These are phyloP conservation scores for Solea senegalensis DNA, from an alignment of 2,113 vertebrate genomes.

Conservation along the genomic window DNA sequence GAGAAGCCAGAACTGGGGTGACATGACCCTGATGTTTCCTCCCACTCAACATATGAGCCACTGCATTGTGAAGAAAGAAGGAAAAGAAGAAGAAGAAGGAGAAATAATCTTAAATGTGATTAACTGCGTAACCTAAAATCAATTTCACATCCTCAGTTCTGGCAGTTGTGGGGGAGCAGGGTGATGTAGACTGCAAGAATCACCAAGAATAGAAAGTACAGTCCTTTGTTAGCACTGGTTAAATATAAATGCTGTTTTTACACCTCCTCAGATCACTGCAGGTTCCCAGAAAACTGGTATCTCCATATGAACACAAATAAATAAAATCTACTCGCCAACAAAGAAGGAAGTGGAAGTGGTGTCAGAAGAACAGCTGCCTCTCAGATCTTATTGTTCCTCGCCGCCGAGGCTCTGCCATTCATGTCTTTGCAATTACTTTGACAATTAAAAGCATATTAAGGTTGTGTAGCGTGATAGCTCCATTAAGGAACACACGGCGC, in stretches of 20 bases:
- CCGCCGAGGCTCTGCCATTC: slow-evolving; percentile 29
- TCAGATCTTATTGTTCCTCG: slow-evolving; percentile 48
- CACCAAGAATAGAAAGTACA: slow-evolving; percentile 2
- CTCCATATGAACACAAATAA: background rate
- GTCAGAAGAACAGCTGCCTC: slow-evolving; percentile 50
- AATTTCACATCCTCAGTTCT: slow-evolving; percentile 69
- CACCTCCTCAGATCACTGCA: slow-evolving; percentile 4
- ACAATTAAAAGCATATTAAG: slow-evolving; percentile 56
- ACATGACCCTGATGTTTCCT: too few relatives aligned
- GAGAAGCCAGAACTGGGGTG: background rate
- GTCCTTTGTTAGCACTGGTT: background rate
- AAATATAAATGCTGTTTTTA: background rate
- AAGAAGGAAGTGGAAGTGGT: slow-evolving; percentile 27
- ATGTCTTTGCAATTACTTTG: slow-evolving; percentile 54
- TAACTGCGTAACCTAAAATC: slow-evolving; percentile 70
- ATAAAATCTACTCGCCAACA: slow-evolving; percentile 4
- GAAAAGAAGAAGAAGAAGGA: slow-evolving; percentile 16
- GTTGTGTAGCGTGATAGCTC: slow-evolving; percentile 42
- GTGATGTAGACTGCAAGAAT: slow-evolving; percentile 1
- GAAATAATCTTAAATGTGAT: slow-evolving; percentile 52
- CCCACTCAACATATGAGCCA: too few relatives aligned
- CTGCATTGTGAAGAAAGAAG: slow-evolving; percentile 2
- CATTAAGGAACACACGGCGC: slow-evolving; percentile 46
- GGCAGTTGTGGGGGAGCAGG: slow-evolving; percentile 15
- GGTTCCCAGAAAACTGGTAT: slow-evolving; percentile 8